Evolutionary conservation across 37 sponge, comb jelly and placozoan genomes (phyloP).

Genomic region (Spongia lamella): DNA sequence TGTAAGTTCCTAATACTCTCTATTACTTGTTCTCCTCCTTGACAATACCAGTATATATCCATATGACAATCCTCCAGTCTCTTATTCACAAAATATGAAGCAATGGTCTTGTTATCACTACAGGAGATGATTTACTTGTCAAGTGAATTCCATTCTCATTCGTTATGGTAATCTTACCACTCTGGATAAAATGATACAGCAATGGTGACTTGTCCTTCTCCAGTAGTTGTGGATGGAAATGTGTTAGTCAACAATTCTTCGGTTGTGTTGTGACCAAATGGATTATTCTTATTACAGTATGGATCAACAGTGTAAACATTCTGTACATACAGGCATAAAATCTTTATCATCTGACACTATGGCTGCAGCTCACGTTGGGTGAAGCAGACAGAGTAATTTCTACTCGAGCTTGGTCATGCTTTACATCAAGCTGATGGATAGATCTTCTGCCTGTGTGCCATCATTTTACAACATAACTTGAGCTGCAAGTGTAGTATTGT

Average conservation of each 20-base stretch:
- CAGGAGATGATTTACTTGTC: too few species aligned
- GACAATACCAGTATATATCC: conserved; percentile 32
- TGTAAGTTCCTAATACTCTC: conserved; percentile 13
- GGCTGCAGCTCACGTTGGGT: conserved; percentile 10
- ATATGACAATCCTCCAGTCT: conserved; percentile 28
- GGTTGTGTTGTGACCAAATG: conserved; percentile 15
- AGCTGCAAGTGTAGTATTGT: neutral
- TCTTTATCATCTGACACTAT: too few species aligned
- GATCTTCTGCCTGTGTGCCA: too few species aligned
- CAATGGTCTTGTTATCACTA: conserved; percentile 20
- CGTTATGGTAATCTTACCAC: conserved; percentile 24
- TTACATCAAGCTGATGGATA: neutral
- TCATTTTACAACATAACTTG: too few species aligned
- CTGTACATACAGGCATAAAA: too few species aligned
- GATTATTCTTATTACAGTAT: conserved; percentile 11
- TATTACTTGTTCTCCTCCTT: conserved; percentile 26
- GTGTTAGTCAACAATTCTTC: conserved; percentile 8
- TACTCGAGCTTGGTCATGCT: conserved; percentile 6
- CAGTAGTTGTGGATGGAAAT: conserved; percentile 20
- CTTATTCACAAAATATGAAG: conserved; percentile 3
- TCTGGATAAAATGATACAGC: conserved; percentile 42
- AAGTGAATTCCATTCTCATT: too few species aligned
- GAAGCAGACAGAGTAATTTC: conserved; percentile 10
- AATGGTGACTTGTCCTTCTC: neutral
- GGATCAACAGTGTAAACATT: conserved; percentile 37